Base-by-base conservation (phyloP, 2,797 vertebrate genomes). In the Argya squamiceps region DNA sequence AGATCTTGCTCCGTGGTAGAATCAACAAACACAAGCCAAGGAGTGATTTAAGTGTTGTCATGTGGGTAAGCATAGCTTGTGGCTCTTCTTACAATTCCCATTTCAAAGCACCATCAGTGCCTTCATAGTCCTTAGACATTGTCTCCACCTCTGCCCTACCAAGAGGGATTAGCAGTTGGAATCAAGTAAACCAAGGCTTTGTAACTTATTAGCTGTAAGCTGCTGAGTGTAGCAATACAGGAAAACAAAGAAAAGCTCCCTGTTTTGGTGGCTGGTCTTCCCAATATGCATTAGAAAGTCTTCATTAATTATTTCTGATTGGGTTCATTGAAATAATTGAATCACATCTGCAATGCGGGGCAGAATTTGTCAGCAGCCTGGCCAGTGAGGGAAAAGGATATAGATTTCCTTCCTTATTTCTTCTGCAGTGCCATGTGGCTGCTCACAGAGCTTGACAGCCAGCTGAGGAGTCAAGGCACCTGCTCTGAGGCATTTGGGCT, bases 291-390 rank as follows among this genome's bases (percentile, higher is more conserved):
- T 97, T 97, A 96, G 77, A 96, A 93, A 70, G 95, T 91, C 96
- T 95, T 96, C 94, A 96, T 98, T 98, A 96, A 98, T 98, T 97
- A 97, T 96, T 97, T 95, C 93, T 95, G 90, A 97, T 96, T 90
- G 94, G 74, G 43, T 81, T 95, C 89, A 74, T 87, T 95, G 81
- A 70, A 96, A 88, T 95, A 96, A 97, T 93, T 96, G 75, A 81
- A 85, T 91, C 2, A 0, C 81, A 58, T 76, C 88, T 93, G 88
- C 88, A 95, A 76, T 77, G 87, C 88, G 93, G 89, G 85, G 68
- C 67, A 88, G 95, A 81, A 81, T 82, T 93, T 96, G 59, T 89
- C 89, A 88, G 91, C 80, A 67, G 60, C 32, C 60, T 94, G 84
- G 78, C 71, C 76, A 58, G 32, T 6, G 68, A 90, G 44, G 58